Percentiles rank a stretch among this genome's conserved stretches.
These are phyloP conservation scores for Falco berigora DNA, from an alignment of 2,797 vertebrate species.

Conservation along the genomic window DNA sequence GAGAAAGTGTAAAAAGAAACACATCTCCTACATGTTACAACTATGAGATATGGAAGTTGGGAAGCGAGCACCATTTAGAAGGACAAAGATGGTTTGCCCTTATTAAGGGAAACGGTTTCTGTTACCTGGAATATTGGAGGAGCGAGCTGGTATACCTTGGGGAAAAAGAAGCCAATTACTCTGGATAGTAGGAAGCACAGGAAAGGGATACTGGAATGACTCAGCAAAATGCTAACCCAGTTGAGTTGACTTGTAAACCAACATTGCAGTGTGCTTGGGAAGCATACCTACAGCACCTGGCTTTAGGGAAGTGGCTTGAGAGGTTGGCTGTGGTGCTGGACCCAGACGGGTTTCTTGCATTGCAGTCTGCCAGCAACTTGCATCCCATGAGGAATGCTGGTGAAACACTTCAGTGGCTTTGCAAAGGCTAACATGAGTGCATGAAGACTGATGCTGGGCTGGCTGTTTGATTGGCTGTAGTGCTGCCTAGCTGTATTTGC, in stretches of 20 bases:
- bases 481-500: background rate
- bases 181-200: background rate
- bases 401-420: background rate
- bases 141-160: background rate
- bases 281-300: background rate
- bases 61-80: background rate
- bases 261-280: background rate
- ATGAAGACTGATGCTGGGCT: background rate
- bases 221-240: background rate
- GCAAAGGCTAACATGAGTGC: background rate
- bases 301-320: background rate
- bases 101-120: background rate
- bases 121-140: background rate
- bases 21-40: background rate
- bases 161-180: background rate
- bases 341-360: background rate
- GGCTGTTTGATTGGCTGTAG: background rate
- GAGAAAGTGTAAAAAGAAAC: background rate
- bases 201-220: too few relatives aligned
- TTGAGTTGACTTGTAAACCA: background rate
- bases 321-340: background rate
- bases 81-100: background rate
- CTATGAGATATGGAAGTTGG: background rate
- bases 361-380: background rate
- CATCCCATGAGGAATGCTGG: fast-evolving